Evolutionary conservation across 2,888 invertebrate genomes (phyloP).

Genomic region (Rotaria sp.): DNA sequence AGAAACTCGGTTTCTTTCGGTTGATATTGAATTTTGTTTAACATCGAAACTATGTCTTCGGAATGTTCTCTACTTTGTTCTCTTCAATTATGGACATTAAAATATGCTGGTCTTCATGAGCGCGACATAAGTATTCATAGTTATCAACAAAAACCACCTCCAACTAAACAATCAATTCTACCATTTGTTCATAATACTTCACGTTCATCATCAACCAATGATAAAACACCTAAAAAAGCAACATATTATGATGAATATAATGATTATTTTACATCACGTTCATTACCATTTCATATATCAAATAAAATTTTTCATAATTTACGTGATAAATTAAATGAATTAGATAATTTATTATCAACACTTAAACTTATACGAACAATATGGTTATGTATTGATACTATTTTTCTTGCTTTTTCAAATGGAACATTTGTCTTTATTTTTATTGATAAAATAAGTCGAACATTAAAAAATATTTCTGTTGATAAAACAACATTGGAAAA

Average conservation of each 20-base stretch:
- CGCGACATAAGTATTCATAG: slow-evolving; percentile 23
- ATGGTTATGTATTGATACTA: background rate
- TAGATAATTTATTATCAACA: background rate
- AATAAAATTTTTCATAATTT: slow-evolving; percentile 17
- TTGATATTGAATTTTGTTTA: no score
- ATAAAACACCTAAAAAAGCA: slow-evolving; percentile 7
- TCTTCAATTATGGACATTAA: slow-evolving; percentile 21
- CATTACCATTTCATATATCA: slow-evolving; percentile 14
- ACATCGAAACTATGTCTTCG: background rate
- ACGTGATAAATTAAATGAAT: slow-evolving; percentile 29
- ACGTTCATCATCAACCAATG: background rate
- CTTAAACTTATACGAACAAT: background rate
- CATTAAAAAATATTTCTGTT: slow-evolving; percentile 3
- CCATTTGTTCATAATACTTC: background rate
- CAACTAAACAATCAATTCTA: background rate
- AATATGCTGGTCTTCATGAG: slow-evolving; percentile 29
- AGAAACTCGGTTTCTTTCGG: no score
- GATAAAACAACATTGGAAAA: slow-evolving; percentile 4
- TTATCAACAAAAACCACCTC: slow-evolving; percentile 7
- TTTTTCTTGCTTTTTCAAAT: slow-evolving; percentile 1
- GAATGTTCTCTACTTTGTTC: background rate
- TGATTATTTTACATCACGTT: background rate
- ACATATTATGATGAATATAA: slow-evolving; percentile 21
- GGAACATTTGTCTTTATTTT: background rate
- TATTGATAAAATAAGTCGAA: slow-evolving; percentile 2